A percentile compares a stretch with the other conserved stretches of the same genome.
These are phyloP conservation scores for Monarcha castaneiventris DNA, from an alignment of 2,113 vertebrate species.

Conservation along the genomic window DNA sequence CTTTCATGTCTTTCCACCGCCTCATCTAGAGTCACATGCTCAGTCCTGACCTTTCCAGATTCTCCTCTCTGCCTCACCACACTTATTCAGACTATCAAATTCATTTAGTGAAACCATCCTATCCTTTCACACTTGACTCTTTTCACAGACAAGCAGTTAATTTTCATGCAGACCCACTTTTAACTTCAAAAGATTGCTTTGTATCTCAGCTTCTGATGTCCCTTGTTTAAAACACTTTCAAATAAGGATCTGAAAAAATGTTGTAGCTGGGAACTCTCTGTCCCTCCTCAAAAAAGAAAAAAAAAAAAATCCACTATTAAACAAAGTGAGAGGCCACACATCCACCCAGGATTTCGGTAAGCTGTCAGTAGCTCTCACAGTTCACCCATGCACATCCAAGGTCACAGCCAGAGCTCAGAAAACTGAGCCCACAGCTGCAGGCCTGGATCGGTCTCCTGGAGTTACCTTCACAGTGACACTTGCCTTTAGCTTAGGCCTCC, in stretches of 20 bases:
- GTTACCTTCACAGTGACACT: not conserved
- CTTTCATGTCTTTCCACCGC: constrained; percentile 61
- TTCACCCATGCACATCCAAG: not conserved
- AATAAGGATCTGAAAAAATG: constrained; percentile 18
- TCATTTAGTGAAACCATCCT: constrained; percentile 71
- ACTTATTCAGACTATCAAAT: constrained; percentile 73
- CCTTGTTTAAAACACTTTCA: constrained; percentile 68
- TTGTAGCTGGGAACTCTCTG: not conserved
- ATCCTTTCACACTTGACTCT: constrained; percentile 72
- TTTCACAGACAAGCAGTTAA: constrained; percentile 68
- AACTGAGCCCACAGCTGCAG: not conserved
- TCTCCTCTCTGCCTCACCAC: constrained; percentile 63
- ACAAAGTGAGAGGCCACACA: not conserved
- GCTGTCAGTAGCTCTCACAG: not conserved
- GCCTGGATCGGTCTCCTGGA: not conserved
- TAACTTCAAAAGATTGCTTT: constrained; percentile 73
- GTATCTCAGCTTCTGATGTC: constrained; percentile 58
- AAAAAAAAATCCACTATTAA: not conserved
- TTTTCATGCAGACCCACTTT: constrained; percentile 72
- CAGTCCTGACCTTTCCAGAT: constrained; percentile 71
- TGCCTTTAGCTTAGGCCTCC: not conserved
- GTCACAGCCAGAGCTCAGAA: not conserved
- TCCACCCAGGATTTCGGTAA: not conserved
- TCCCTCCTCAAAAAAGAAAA: not conserved
- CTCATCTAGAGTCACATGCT: constrained; percentile 54